Evolutionary conservation across 2,797 vertebrate genomes (phyloP).

Genomic region (Tokudaia tokunoshimensis): DNA sequence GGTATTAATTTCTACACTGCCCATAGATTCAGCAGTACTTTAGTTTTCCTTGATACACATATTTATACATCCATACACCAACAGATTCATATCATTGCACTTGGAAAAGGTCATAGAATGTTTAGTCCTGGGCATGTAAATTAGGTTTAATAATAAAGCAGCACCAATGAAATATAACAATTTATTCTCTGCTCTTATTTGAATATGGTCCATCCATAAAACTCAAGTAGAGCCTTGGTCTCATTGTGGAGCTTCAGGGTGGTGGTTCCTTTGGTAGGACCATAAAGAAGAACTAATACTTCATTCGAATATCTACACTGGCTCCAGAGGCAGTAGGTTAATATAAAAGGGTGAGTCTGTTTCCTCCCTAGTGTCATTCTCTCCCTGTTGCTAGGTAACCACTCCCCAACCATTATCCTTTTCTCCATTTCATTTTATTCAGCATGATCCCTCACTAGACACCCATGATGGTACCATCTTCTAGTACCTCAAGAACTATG

Average conservation of each 20-base stretch:
- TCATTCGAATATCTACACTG: not conserved
- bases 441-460: not conserved
- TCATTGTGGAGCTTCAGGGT: not conserved
- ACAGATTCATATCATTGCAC: not conserved
- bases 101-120: not conserved
- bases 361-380: not conserved
- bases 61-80: rapidly evolving
- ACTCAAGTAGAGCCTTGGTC: not conserved
- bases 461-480: not conserved
- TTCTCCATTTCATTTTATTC: not conserved
- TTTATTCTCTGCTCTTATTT: not conserved
- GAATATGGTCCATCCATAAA: not conserved
- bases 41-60: not conserved
- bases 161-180: not conserved
- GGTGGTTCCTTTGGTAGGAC: not conserved
- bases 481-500: not conserved
- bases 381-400: not conserved
- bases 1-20: not conserved
- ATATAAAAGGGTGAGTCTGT: not conserved
- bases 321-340: not conserved
- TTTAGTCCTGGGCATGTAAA: not conserved
- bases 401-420: not conserved
- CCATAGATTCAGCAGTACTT: not conserved
- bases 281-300: not conserved
- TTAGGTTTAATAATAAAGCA: slow-evolving; percentile 13